Conservation (phyloP, 1,140 invertebrate genomes). For the Drosophila varians region DNA sequence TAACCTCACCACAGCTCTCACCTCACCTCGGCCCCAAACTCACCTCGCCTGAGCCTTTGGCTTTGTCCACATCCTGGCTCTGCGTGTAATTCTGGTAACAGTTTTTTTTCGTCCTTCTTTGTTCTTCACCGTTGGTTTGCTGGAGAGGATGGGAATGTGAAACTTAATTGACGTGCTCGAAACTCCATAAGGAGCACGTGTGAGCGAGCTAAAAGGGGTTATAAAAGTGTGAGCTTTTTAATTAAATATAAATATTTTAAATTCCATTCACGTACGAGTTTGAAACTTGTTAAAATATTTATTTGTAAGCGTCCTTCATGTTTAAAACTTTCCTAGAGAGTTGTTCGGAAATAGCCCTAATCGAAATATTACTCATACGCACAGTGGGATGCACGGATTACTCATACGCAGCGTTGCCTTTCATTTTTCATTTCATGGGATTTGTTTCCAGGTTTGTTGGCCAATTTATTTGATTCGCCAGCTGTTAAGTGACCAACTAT, state of each 20-base stretch:
- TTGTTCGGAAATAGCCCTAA: too few species aligned
- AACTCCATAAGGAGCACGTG: slow-evolving; percentile 3
- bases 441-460: slow-evolving; percentile 14
- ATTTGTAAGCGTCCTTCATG: too few species aligned
- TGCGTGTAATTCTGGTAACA: slow-evolving; percentile 48
- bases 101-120: slow-evolving; percentile 31
- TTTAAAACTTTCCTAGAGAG: too few species aligned
- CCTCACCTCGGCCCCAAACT: neutral
- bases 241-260: slow-evolving; percentile 24
- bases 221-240: slow-evolving; percentile 9
- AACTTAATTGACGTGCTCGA: slow-evolving; percentile 5
- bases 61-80: slow-evolving; percentile 33
- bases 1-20: slow-evolving; percentile 8
- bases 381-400: neutral
- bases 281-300: neutral
- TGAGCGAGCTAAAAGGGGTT: neutral
- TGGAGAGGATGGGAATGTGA: neutral
- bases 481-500: slow-evolving; percentile 17
- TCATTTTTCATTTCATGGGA: neutral
- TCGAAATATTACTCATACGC: neutral
- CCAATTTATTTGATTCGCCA: slow-evolving; percentile 31
- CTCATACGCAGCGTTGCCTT: neutral
- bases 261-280: neutral
- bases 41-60: slow-evolving; percentile 10
- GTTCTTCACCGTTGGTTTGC: slow-evolving; percentile 15